These are phyloP conservation scores for Seira ritae DNA, from an alignment of 2,888 invertebrate genomes.

Conservation along the genomic window DNA sequence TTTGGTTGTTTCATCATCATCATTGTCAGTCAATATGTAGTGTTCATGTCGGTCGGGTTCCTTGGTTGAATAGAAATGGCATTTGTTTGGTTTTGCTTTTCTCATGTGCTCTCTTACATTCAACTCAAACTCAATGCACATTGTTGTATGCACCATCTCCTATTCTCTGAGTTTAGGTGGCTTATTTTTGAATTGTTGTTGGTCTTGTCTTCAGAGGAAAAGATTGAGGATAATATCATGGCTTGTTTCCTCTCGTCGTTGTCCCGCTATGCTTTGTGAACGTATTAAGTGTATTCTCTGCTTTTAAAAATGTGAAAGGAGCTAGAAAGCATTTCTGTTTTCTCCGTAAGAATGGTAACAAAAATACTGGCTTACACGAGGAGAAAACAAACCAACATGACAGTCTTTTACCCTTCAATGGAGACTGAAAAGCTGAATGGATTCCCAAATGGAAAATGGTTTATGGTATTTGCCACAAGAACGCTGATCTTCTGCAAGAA, in stretches of 20 bases:
- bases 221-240: constrained; percentile 24
- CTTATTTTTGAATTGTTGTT: constrained; percentile 27
- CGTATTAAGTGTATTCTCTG: background rate
- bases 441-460: constrained; percentile 11
- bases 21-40: constrained; percentile 63
- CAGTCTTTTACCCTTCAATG: constrained; percentile 26
- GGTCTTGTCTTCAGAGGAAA: no score
- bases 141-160: constrained; percentile 10
- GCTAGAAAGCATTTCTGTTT: constrained; percentile 28
- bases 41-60: constrained; percentile 45
- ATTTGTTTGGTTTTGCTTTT: constrained; percentile 46
- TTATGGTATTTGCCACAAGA: constrained; percentile 4
- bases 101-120: background rate
- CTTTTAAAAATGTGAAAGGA: constrained; percentile 5
- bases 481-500: background rate
- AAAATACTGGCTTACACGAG: constrained; percentile 42
- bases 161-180: background rate
- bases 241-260: background rate
- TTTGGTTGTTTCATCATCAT: constrained; percentile 54
- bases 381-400: constrained; percentile 35
- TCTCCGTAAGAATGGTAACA: constrained; percentile 19
- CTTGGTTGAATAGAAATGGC: constrained; percentile 52
- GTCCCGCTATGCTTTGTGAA: no score
- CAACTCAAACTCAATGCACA: background rate
- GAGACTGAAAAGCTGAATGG: constrained; percentile 11